Evolutionary conservation across 2,888 invertebrate genomes (phyloP).

Genomic region (Ornithoptera alexandrae): DNA sequence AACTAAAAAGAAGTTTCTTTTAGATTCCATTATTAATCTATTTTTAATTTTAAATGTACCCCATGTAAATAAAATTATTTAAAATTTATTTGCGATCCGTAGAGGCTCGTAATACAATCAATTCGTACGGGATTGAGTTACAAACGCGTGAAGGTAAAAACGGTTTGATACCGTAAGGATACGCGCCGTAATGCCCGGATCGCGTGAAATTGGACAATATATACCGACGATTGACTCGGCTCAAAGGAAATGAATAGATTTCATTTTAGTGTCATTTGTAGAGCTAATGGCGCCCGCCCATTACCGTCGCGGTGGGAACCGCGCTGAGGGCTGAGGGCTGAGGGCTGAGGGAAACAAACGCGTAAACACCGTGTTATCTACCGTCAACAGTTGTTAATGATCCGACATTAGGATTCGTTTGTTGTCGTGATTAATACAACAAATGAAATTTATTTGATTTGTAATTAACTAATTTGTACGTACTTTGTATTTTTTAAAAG

Average conservation of each 20-base stretch:
- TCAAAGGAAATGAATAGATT: conserved; percentile 79
- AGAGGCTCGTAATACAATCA: conserved; percentile 34
- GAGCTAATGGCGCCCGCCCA: conserved; percentile 70
- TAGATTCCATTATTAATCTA: too few species aligned
- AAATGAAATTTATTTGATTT: too few species aligned
- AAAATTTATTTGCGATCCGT: not conserved
- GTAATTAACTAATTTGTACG: too few species aligned
- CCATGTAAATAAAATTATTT: too few species aligned
- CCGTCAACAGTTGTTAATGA: conserved; percentile 57
- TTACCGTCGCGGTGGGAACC: conserved; percentile 60
- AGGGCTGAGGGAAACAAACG: conserved; percentile 30
- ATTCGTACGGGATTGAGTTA: conserved; percentile 15
- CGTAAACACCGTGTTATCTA: conserved; percentile 44
- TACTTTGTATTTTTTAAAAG: too few species aligned
- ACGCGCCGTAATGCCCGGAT: conserved; percentile 65
- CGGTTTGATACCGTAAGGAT: conserved; percentile 42
- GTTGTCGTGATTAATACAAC: conserved; percentile 31
- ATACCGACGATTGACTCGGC: conserved; percentile 71
- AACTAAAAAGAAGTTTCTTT: too few species aligned
- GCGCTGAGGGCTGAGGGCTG: not conserved
- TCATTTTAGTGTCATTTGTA: conserved; percentile 80
- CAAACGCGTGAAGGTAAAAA: conserved; percentile 33
- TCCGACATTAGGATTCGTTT: conserved; percentile 38
- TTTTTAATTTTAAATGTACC: too few species aligned
- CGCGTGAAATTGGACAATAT: conserved; percentile 78